Evolutionary conservation across 1,140 invertebrate genomes (phyloP).

Genomic region (Vanessa tameamea): DNA sequence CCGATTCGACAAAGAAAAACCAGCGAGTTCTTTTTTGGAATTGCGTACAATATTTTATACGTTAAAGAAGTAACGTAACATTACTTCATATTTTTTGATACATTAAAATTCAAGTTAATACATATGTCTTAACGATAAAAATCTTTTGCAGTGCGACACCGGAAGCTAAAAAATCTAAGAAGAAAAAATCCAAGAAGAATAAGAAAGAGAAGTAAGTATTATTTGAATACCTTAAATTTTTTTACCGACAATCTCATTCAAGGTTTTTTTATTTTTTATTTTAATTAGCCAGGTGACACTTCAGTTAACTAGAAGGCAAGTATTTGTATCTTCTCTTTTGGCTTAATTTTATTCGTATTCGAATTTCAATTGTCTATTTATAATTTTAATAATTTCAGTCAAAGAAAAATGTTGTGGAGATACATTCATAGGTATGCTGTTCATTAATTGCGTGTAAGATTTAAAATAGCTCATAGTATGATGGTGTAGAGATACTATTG

Average conservation of each 20-base stretch:
- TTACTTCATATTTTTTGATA: too few species aligned
- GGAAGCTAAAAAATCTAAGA: conserved; percentile 84
- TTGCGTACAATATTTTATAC: too few species aligned
- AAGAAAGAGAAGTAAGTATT: conserved; percentile 85
- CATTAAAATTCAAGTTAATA: too few species aligned
- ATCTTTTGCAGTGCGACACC: conserved; percentile 81
- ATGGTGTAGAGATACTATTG: neutral
- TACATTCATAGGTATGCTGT: conserved; percentile 69
- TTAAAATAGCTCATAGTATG: neutral
- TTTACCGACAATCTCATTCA: conserved; percentile 37
- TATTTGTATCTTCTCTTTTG: conserved; percentile 40
- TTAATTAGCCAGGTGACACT: conserved; percentile 68
- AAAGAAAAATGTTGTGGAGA: conserved; percentile 72
- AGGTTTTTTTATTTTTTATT: conserved; percentile 42
- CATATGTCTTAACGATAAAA: too few species aligned
- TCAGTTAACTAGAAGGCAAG: conserved; percentile 70
- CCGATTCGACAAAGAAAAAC: too few species aligned
- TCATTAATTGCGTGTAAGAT: neutral
- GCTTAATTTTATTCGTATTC: conserved; percentile 23
- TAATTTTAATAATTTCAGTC: conserved; percentile 62
- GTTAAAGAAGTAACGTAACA: too few species aligned
- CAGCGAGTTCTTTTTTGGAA: too few species aligned
- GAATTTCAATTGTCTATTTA: conserved; percentile 16
- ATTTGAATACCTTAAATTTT: conserved; percentile 25
- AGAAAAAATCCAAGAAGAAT: conserved; percentile 86